These are phyloP conservation scores for Nyctibius grandis DNA, from an alignment of 2,797 vertebrate species.

Conservation along the genomic window DNA sequence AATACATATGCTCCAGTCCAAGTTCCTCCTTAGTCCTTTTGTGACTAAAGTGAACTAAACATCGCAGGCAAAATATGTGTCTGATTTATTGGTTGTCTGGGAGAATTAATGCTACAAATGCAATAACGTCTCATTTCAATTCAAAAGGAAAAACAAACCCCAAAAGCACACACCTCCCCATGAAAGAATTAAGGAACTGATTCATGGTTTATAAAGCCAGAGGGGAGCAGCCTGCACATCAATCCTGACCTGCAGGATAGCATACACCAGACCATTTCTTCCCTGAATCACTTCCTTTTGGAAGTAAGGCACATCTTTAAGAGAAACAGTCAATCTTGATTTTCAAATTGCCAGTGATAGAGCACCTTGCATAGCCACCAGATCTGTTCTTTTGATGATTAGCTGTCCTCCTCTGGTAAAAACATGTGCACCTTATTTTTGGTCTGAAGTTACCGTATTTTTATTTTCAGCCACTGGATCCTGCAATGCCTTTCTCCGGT, in stretches of 20 bases:
- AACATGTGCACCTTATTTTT: background rate
- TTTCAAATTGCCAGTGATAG: background rate
- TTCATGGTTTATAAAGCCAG: slow-evolving; percentile 23
- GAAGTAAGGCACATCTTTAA: background rate
- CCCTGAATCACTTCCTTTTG: background rate
- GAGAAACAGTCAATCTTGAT: background rate
- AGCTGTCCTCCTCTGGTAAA: background rate
- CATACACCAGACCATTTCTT: background rate
- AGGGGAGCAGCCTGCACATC: background rate
- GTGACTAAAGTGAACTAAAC: slow-evolving; percentile 19
- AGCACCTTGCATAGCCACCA: background rate
- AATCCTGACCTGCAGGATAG: background rate
- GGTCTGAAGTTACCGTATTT: background rate
- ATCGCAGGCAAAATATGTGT: slow-evolving; percentile 27
- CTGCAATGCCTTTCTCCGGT: background rate
- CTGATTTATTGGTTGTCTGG: slow-evolving; percentile 48
- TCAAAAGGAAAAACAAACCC: slow-evolving; percentile 33
- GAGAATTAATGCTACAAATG: slow-evolving; percentile 47
- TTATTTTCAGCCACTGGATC: background rate
- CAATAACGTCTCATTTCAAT: slow-evolving; percentile 45
- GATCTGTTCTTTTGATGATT: background rate
- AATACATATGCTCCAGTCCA: slow-evolving; percentile 26
- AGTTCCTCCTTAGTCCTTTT: slow-evolving; percentile 29
- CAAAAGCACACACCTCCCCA: slow-evolving; percentile 5
- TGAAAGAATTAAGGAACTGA: slow-evolving; percentile 35